A percentile compares a stretch with the other conserved stretches of the same genome.
Evolutionary conservation across 2,797 vertebrate species (phyloP).

Genomic region (Acanthornis magna): DNA sequence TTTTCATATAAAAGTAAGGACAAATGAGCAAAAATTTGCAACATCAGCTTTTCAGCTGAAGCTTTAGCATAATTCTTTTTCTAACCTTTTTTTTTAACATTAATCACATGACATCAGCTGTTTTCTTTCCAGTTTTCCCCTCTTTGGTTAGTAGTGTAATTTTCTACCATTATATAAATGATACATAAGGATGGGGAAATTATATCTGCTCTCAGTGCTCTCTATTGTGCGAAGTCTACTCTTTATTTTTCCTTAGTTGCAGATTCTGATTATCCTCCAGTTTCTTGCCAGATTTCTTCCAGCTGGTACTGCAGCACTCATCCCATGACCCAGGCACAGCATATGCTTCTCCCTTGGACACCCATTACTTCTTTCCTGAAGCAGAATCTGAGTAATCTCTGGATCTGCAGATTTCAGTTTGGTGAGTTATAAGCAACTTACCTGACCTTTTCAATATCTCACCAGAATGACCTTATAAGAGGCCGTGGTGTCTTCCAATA

Average conservation of each 20-base stretch:
- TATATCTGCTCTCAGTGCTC: not conserved
- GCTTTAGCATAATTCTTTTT: not conserved
- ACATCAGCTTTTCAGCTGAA: not conserved
- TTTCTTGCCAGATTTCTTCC: slow-evolving; percentile 1
- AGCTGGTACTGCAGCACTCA: slow-evolving; percentile 16
- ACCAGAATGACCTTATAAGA: not conserved
- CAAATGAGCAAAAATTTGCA: not conserved
- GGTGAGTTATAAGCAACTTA: not conserved
- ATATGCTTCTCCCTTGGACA: slow-evolving; percentile 17
- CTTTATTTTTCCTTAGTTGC: not conserved
- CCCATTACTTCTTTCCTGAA: not conserved
- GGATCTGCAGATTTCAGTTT: not conserved
- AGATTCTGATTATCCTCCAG: not conserved
- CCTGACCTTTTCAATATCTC: not conserved
- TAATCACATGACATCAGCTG: not conserved
- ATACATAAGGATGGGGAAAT: not conserved
- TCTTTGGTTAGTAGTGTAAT: not conserved
- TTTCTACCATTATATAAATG: slow-evolving; percentile 12
- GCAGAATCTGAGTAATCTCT: not conserved
- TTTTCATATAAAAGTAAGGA: slow-evolving; percentile 1
- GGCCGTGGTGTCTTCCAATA: not conserved
- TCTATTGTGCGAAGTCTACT: not conserved
- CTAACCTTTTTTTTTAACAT: not conserved
- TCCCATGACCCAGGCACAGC: not conserved
- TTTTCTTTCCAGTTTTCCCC: not conserved